phyloP scores from a whole-genome alignment of 2,113 vertebrate species.

The Perca fluviatilis region DNA sequence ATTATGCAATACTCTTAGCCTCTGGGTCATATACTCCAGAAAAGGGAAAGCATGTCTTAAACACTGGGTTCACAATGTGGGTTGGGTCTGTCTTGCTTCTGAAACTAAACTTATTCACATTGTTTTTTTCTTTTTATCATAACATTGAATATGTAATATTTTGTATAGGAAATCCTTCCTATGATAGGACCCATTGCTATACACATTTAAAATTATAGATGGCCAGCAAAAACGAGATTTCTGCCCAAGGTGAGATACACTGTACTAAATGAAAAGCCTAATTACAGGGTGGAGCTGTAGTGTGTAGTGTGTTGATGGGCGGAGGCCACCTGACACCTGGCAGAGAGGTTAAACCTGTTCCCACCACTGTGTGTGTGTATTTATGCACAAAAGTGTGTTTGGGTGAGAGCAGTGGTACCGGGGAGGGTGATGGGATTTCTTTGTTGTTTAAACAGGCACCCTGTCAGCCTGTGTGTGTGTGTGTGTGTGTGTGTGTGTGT shows the following conservation, averaged over 20 bases:
- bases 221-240: neutral
- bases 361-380: neutral
- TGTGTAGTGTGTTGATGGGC: conserved; percentile 17
- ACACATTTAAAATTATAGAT: neutral
- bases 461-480: neutral
- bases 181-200: neutral
- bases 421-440: conserved; percentile 26
- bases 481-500: neutral
- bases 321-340: conserved; percentile 53
- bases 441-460: conserved; percentile 54
- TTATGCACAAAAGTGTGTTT: neutral
- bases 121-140: neutral
- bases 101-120: neutral
- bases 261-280: neutral
- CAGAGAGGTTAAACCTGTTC: conserved; percentile 64
- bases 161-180: neutral
- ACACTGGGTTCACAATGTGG: neutral
- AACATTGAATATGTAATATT: neutral
- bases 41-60: neutral
- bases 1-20: neutral
- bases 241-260: conserved; percentile 21
- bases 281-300: conserved; percentile 26
- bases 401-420: neutral
- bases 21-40: neutral
- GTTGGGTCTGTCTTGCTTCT: neutral